These are phyloP conservation scores for Alexandromys fortis DNA, from an alignment of 2,113 vertebrate genomes.

Conservation along the genomic window DNA sequence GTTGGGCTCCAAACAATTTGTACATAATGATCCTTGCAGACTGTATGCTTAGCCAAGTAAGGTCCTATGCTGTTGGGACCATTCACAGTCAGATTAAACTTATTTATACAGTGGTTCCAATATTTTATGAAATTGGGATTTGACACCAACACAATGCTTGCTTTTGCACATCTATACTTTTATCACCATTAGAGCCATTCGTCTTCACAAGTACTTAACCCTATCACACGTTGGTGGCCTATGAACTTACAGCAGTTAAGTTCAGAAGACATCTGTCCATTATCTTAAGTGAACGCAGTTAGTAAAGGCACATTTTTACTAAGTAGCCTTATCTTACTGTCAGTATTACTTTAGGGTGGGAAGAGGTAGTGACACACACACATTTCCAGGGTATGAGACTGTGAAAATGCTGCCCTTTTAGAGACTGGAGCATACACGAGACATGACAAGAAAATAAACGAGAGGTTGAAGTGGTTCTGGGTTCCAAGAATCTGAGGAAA, in stretches of 20 bases:
- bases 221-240: background rate
- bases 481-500: background rate
- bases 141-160: background rate
- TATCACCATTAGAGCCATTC: background rate
- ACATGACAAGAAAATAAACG: background rate
- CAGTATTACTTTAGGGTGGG: background rate
- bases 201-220: background rate
- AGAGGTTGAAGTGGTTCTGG: background rate
- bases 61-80: background rate
- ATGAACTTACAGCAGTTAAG: background rate
- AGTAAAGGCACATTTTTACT: background rate
- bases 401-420: background rate
- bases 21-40: background rate
- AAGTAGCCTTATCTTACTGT: background rate
- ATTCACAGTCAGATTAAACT: background rate
- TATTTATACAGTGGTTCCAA: background rate
- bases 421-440: background rate
- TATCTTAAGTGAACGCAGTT: constrained; percentile 8
- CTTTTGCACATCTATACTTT: background rate
- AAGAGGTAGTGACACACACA: background rate
- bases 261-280: background rate
- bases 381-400: background rate
- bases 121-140: constrained; percentile 15
- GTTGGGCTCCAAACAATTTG: background rate
- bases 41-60: background rate